Conservation (phyloP, 2,113 vertebrate species). For the Vulpes vulpes region DNA sequence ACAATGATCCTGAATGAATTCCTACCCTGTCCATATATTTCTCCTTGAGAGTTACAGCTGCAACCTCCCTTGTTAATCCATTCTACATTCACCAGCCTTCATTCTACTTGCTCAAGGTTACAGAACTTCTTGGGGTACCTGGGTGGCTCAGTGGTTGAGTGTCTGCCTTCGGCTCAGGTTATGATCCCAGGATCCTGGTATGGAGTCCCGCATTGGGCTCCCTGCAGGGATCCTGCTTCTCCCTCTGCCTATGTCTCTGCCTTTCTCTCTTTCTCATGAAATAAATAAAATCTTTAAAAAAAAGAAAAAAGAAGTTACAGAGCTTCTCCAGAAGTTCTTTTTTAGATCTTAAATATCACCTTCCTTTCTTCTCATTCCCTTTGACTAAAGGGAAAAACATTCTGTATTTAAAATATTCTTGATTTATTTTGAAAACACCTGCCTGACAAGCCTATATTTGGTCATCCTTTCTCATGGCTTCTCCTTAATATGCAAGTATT, state of each 20-base stretch:
- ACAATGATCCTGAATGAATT: background rate
- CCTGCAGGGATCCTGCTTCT: too few species aligned
- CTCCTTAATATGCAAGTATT: background rate
- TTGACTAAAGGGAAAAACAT: slow-evolving; percentile 4
- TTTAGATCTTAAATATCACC: background rate
- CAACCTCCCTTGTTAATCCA: background rate
- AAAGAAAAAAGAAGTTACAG: background rate
- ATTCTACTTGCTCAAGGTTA: background rate
- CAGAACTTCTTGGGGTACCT: background rate
- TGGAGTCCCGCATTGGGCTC: too few species aligned
- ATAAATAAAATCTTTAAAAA: too few species aligned
- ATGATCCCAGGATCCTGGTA: too few species aligned
- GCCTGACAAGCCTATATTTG: background rate
- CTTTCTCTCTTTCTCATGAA: too few species aligned
- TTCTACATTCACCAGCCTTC: background rate
- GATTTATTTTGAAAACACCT: slow-evolving; percentile 24
- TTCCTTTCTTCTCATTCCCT: background rate
- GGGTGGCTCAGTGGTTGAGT: too few species aligned
- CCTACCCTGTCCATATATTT: background rate
- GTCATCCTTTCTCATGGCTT: background rate
- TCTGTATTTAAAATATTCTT: background rate
- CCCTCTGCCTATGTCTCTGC: too few species aligned
- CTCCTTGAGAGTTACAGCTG: background rate
- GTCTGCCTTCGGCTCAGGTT: too few species aligned
- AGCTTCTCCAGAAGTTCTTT: background rate